Conservation (phyloP, 2,797 vertebrate genomes). For the Myotis findleyi region DNA sequence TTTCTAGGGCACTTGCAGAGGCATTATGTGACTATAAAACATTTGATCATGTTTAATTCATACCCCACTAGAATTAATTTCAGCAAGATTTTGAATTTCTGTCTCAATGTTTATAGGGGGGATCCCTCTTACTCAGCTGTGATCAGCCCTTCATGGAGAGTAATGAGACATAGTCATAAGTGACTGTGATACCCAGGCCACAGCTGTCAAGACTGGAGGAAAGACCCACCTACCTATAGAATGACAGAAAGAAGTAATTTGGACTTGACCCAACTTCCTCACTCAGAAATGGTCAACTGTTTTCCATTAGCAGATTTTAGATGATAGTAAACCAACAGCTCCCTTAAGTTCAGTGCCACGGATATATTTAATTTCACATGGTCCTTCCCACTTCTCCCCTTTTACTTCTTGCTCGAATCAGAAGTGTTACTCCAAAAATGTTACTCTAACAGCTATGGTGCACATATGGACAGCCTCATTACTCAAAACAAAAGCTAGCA, state of each 20-base stretch:
- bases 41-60: neutral
- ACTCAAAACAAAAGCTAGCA: neutral
- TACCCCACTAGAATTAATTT: neutral
- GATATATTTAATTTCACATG: neutral
- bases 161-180: neutral
- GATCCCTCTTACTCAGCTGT: neutral
- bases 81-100: neutral
- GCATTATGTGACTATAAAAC: neutral
- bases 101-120: neutral
- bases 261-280: accelerated
- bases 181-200: neutral
- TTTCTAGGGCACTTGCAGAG: neutral
- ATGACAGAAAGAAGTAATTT: neutral
- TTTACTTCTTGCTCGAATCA: neutral
- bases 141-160: neutral
- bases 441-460: neutral
- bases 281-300: neutral
- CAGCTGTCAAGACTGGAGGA: neutral
- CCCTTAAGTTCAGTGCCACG: neutral
- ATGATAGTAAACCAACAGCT: neutral
- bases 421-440: neutral
- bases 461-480: neutral
- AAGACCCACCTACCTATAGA: accelerated
- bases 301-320: neutral
- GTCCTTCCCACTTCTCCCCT: accelerated